phyloP scores from a whole-genome alignment of 2,797 vertebrate genomes.

The Sebastes steindachneri region DNA sequence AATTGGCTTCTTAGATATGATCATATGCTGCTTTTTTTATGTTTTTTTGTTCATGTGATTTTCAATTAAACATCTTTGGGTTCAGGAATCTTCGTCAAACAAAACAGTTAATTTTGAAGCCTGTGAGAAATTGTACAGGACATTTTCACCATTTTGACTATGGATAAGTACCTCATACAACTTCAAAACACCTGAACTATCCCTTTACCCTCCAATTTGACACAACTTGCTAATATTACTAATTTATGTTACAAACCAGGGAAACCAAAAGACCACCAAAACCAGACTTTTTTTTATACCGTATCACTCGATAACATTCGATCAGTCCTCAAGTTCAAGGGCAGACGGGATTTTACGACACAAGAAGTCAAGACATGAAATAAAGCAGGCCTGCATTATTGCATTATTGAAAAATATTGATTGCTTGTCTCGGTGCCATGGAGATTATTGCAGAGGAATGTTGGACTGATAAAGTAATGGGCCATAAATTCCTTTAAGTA shows the following conservation, averaged over 20 bases:
- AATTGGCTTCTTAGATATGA: background rate
- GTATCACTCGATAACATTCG: background rate
- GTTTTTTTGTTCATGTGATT: background rate
- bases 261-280: background rate
- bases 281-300: background rate
- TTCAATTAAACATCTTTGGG: background rate
- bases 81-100: background rate
- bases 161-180: background rate
- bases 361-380: background rate
- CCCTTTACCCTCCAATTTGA: background rate
- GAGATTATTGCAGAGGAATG: constrained; percentile 52
- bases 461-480: constrained; percentile 46
- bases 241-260: background rate
- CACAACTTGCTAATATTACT: background rate
- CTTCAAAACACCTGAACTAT: background rate
- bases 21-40: no score
- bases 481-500: constrained; percentile 47
- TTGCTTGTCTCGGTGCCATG: constrained; percentile 24
- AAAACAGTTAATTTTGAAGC: background rate
- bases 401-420: constrained; percentile 53
- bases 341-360: background rate
- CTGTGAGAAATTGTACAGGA: background rate
- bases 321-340: background rate
- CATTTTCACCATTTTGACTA: background rate
- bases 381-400: background rate